Evolutionary conservation across 2,113 vertebrate genomes (phyloP), one percentile per base, ranked within the genome.

Genomic region (Phocoena sinus): DNA sequence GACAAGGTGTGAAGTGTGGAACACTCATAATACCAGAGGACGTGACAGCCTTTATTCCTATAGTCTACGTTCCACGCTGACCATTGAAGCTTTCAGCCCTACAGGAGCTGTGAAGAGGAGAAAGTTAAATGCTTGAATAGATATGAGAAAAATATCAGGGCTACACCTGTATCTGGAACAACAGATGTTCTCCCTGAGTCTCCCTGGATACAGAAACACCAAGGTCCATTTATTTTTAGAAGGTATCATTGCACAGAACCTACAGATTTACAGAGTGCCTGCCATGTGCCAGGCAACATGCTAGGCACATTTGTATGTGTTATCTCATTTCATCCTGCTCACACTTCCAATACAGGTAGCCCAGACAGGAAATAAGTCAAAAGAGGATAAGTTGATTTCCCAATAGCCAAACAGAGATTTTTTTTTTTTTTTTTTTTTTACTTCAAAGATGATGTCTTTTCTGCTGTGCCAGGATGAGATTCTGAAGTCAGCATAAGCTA

Each of bases 171-270:
- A 5, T 74, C 67, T 88, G 81, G 63, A 83, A 38, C 2, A 67
- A 50, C 47, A 93, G n/a, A 25, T 67, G 28, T 67, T 95, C 70
- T 87, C 62, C 7, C 15, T 53, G 83, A 47, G 58, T 47, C 58
- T 96, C n/a, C 77, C 17, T 81, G 67, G 50, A 68, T 38, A 80
- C 9, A 56, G 73, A 84, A 76, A 92, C 41, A 68, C 44, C 38
- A 92, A 60, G 8, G 38, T 76, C 67, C 38, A 12, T 76, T 81
- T 70, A 80, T n/a, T 76, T 71, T 84, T 50, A 73, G 41, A 96
- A 56, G 71, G 20, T 62, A 71, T 44, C 47, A 41, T 33, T 71
- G 56, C 1, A 53, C 4, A 82, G 13, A 15, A 77, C n/a, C 53
- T 53, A 14, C 6, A 73, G 26, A 79, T 86, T 36, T 85, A 15